These are phyloP conservation scores for Spisula solida DNA, from an alignment of 2,888 invertebrate species.

Conservation along the genomic window DNA sequence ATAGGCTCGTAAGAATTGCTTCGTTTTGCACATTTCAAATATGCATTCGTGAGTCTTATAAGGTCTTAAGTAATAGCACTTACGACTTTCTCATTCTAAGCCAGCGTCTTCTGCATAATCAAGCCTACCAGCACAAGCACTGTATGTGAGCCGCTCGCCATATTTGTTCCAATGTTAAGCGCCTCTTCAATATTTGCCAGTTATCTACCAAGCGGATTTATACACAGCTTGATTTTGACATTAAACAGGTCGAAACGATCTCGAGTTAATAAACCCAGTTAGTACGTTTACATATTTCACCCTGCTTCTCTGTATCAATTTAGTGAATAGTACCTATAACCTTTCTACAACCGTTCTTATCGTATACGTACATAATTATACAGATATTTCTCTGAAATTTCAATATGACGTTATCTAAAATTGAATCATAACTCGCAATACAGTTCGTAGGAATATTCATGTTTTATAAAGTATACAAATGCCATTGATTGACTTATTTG, in stretches of 20 bases:
- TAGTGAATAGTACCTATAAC: too few relatives aligned
- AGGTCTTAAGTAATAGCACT: too few relatives aligned
- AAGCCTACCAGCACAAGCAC: neutral
- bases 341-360: too few relatives aligned
- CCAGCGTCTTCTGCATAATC: neutral
- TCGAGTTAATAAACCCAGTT: neutral
- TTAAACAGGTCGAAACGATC: neutral
- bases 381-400: neutral
- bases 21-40: too few relatives aligned
- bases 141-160: neutral
- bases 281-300: neutral
- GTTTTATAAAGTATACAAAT: neutral
- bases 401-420: neutral
- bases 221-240: conserved; percentile 11
- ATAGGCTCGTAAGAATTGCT: too few relatives aligned
- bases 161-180: neutral
- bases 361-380: too few relatives aligned
- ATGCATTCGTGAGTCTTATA: too few relatives aligned
- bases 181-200: neutral
- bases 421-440: neutral
- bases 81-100: too few relatives aligned
- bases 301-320: too few relatives aligned
- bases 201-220: neutral
- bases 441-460: neutral
- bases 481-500: neutral